A percentile compares a stretch with the other conserved stretches of the same genome.
phyloP scores from a whole-genome alignment of 2,113 vertebrate species.

The Microtus pennsylvanicus region DNA sequence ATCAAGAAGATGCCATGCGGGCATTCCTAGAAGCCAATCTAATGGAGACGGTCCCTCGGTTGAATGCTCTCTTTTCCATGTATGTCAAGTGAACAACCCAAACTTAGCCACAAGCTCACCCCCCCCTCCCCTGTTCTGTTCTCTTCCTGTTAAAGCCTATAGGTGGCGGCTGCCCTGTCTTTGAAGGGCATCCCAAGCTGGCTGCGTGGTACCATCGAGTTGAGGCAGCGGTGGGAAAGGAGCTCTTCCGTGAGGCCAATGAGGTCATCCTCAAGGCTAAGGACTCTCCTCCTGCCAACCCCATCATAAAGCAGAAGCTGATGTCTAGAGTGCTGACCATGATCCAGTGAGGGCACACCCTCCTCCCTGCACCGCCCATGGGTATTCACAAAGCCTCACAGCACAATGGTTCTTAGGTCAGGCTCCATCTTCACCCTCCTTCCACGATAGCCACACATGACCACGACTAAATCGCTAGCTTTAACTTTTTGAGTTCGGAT shows the following conservation, averaged over 20 bases:
- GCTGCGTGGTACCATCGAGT: conserved; percentile 85
- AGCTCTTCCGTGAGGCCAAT: conserved; percentile 86
- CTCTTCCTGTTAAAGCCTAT: conserved; percentile 83
- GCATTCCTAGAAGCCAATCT: not conserved
- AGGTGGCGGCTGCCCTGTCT: conserved; percentile 85
- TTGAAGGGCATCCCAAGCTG: conserved; percentile 85
- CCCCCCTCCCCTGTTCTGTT: not conserved
- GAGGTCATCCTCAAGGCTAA: conserved; percentile 80
- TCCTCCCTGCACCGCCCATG: not conserved
- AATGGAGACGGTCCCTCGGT: too few relatives aligned
- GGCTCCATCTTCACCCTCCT: not conserved
- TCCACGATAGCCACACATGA: not conserved
- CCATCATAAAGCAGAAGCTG: conserved; percentile 53
- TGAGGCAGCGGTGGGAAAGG: conserved; percentile 82
- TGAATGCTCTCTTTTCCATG: not conserved
- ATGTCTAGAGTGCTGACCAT: conserved; percentile 47
- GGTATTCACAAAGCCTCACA: not conserved
- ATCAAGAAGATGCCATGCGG: not conserved
- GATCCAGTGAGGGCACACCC: conserved; percentile 24
- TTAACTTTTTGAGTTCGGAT: not conserved
- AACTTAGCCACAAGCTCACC: not conserved
- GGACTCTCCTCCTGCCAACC: conserved; percentile 32
- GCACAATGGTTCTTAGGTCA: not conserved
- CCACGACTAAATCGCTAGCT: not conserved
- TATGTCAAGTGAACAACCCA: not conserved